Percentiles rank a stretch among this genome's conserved stretches.
Conservation (phyloP, 2,888 invertebrate genomes). For the Rhyacophila evoluta region DNA sequence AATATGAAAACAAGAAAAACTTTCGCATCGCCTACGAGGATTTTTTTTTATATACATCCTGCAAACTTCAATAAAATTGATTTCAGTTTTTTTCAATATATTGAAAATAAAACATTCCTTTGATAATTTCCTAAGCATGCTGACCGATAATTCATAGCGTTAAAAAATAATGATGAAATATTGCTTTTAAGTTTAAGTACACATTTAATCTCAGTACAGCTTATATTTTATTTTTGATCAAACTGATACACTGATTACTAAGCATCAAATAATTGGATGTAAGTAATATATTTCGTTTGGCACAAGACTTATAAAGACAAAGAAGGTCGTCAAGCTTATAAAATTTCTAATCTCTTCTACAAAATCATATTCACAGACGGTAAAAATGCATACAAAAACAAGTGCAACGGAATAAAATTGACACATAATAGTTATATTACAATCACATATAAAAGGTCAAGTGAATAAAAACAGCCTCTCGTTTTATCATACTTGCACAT, state of each 20-base stretch:
- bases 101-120: neutral
- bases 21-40: neutral
- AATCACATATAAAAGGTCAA: neutral
- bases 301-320: slow-evolving; percentile 9
- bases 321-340: neutral
- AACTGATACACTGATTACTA: neutral
- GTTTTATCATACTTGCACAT: too few relatives aligned
- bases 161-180: neutral
- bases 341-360: neutral
- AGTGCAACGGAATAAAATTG: slow-evolving; percentile 4
- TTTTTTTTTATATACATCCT: neutral
- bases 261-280: neutral
- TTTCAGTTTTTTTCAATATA: neutral
- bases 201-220: slow-evolving; percentile 2
- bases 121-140: neutral
- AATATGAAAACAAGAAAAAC: neutral
- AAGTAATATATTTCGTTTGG: slow-evolving; percentile 4
- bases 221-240: slow-evolving; percentile 1
- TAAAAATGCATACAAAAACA: slow-evolving; percentile 15
- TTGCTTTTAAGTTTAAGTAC: slow-evolving; percentile 12
- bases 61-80: neutral
- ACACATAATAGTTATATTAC: slow-evolving; percentile 7
- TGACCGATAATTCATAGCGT: neutral
- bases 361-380: neutral
- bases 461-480: too few relatives aligned